Percentiles rank a stretch among this genome's conserved stretches.
phyloP scores from a whole-genome alignment of 2,113 vertebrate genomes.

The Corythaeola cristata region DNA sequence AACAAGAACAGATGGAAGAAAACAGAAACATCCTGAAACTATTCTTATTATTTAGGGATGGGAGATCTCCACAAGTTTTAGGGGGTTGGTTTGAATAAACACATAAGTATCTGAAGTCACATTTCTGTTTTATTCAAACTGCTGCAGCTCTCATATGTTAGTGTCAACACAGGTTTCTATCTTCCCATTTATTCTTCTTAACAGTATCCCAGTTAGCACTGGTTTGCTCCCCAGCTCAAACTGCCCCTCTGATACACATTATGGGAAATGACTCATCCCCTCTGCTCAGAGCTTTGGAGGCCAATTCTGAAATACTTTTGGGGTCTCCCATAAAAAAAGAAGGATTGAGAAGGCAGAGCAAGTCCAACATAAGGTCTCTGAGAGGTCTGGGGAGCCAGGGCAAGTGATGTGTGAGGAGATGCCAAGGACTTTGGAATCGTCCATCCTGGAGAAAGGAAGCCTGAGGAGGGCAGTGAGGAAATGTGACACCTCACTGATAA shows the following conservation, averaged over 20 bases:
- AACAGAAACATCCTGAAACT: constrained; percentile 4
- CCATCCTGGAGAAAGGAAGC: background rate
- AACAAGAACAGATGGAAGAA: constrained; percentile 37
- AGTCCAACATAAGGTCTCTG: background rate
- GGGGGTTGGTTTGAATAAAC: background rate
- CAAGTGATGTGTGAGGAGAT: background rate
- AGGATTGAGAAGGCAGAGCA: background rate
- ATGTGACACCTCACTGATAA: rapidly evolving
- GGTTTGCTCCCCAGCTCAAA: background rate
- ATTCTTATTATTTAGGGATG: background rate
- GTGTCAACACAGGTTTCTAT: background rate
- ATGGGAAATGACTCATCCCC: background rate
- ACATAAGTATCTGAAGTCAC: background rate
- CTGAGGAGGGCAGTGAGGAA: background rate
- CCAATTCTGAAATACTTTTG: background rate
- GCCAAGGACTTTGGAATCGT: background rate
- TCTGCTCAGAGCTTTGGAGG: background rate
- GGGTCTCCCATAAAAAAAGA: background rate
- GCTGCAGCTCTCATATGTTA: background rate
- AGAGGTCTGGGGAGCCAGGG: background rate
- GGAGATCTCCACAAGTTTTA: background rate
- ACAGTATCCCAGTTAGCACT: rapidly evolving
- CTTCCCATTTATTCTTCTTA: background rate
- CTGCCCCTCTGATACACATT: background rate
- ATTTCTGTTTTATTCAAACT: background rate